These are phyloP conservation scores for Florisuga fusca DNA, from an alignment of 2,797 vertebrate species.

Conservation along the genomic window DNA sequence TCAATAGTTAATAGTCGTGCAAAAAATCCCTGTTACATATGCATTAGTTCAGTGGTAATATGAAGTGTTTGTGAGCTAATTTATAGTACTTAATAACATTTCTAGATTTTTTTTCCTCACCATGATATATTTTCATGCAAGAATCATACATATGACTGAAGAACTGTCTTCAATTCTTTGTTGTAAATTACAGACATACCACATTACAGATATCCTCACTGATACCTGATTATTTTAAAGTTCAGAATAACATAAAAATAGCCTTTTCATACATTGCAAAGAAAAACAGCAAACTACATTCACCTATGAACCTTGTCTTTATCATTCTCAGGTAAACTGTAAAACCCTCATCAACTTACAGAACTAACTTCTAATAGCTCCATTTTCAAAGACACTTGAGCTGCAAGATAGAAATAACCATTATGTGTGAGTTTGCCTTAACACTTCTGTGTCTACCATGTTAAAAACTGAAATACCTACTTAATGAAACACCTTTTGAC, in stretches of 20 bases:
- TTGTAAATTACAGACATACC: background rate
- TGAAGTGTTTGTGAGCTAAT: background rate
- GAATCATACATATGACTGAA: background rate
- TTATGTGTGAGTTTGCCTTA: background rate
- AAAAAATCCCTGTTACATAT: background rate
- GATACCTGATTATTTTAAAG: too few relatives aligned
- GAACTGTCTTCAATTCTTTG: background rate
- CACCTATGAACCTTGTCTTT: background rate
- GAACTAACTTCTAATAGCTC: background rate
- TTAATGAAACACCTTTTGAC: background rate
- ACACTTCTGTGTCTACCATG: background rate
- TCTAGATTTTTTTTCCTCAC: background rate
- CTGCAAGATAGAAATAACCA: background rate
- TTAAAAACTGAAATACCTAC: background rate
- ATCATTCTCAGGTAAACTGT: background rate
- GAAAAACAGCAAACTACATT: background rate
- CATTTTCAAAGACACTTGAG: background rate
- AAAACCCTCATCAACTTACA: background rate
- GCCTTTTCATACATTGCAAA: background rate
- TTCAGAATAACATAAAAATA: too few relatives aligned
- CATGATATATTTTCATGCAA: background rate
- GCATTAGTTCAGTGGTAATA: background rate
- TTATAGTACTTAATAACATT: background rate
- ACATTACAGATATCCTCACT: background rate
- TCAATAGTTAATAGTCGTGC: background rate